Conservation (phyloP, 2,797 vertebrate species). For the Artibeus lituratus region DNA sequence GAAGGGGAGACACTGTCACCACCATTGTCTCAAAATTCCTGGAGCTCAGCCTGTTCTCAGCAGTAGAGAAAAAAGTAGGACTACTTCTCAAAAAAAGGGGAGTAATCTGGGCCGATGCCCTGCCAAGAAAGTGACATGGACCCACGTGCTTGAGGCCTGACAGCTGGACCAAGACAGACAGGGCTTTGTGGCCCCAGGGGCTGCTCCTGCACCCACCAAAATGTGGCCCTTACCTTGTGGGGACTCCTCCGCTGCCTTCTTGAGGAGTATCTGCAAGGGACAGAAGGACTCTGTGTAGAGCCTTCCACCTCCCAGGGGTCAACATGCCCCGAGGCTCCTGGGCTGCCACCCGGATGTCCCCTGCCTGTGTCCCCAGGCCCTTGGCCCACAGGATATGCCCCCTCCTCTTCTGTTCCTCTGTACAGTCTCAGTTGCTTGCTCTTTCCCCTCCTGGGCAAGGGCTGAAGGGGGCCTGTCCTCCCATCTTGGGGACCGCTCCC, state of each 20-base stretch:
- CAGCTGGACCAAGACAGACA: neutral
- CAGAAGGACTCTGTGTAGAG: conserved; percentile 35
- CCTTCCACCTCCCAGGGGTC: neutral
- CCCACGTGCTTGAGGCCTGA: neutral
- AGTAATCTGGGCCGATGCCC: conserved; percentile 15
- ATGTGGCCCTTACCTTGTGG: neutral
- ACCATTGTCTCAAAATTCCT: conserved; percentile 68
- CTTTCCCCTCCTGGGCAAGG: conserved; percentile 46
- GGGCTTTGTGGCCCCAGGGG: neutral
- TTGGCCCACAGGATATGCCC: neutral
- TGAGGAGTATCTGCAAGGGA: neutral
- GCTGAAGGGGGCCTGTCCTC: conserved; percentile 35
- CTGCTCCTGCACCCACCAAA: neutral
- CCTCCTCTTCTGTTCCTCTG: conserved; percentile 42
- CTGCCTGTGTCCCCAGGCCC: conserved; percentile 43
- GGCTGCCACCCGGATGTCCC: conserved; percentile 32
- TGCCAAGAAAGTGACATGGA: conserved; percentile 21
- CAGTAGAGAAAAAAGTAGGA: conserved; percentile 26
- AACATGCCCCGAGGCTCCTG: neutral
- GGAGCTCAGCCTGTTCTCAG: conserved; percentile 36
- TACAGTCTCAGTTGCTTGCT: conserved; percentile 67
- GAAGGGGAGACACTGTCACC: conserved; percentile 67
- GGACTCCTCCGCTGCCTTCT: neutral
- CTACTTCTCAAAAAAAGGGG: conserved; percentile 57
- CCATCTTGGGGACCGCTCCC: neutral